Evolutionary conservation across 2,888 invertebrate genomes (phyloP), one percentile per base, ranked within the genome.

Genomic region (Spicauda simplicius): DNA sequence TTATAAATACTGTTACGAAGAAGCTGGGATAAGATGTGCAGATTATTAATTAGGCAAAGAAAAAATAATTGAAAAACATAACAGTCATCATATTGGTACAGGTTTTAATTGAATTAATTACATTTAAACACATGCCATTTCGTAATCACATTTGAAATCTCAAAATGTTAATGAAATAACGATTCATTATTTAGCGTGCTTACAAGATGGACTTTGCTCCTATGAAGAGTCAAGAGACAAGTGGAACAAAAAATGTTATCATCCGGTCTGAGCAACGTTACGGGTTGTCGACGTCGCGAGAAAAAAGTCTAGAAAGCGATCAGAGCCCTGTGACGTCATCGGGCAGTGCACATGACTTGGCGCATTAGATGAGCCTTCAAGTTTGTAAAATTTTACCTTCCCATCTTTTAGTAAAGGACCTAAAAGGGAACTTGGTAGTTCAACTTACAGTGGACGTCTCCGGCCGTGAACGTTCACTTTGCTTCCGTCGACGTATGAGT

Each of bases 401-500:
- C 72, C 56, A 63, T 67, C 30, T 71, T 70, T 72, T 37, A 16
- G 37, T 52, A 61, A 56, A 72, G 64, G 68, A 69, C 70, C 69
- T 74, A 73, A 72, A 70, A 75, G 72, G 76, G 74, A 70, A 73
- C 57, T 50, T 14, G 7, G 64, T n/a, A 61, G 83, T 61, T 78
- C 85, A 76, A 71, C 62, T 69, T 76, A 80, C 11, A 70, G 63
- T 86, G 83, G 87, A 75, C 72, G 73, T 78, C 69, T 75, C 64
- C 69, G 73, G 71, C 78, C 76, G 81, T 80, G 78, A 76, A 76
- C 78, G 78, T 77, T 82, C 76, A 78, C 79, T 84, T 84, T 78
- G 82, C 81, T 86, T 82, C 82, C 80, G 78, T 79, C 76, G 74
- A 78, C 71, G 76, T 72, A 77, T 90, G 89, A 89, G 77, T 90